phyloP scores from a whole-genome alignment of 2,797 vertebrate genomes.

The Chromis chromis region DNA sequence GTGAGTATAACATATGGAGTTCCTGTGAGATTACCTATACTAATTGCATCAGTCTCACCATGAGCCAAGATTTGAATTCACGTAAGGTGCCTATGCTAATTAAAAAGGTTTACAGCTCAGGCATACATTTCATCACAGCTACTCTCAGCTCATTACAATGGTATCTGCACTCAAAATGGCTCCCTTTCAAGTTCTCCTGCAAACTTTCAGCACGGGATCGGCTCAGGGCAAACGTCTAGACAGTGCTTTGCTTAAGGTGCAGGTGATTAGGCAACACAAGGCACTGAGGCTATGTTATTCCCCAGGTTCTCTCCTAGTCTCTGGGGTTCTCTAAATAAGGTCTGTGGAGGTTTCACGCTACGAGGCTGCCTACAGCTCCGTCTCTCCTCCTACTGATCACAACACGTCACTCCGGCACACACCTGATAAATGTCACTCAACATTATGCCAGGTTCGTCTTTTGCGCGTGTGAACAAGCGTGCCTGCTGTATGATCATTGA shows the following conservation, averaged over 20 bases:
- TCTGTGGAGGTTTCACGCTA: slow-evolving; percentile 51
- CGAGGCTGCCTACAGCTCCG: slow-evolving; percentile 59
- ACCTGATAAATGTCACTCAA: slow-evolving; percentile 56
- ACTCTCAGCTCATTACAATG: slow-evolving; percentile 59
- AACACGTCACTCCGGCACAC: slow-evolving; percentile 57
- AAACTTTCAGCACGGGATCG: slow-evolving; percentile 55
- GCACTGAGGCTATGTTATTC: slow-evolving; percentile 66
- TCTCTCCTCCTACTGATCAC: slow-evolving; percentile 57
- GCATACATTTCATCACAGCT: slow-evolving; percentile 59
- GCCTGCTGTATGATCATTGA: slow-evolving; percentile 19
- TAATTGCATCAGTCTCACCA: slow-evolving; percentile 67
- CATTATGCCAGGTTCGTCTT: slow-evolving; percentile 17
- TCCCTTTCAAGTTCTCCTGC: slow-evolving; percentile 52
- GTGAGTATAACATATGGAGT: slow-evolving; percentile 13
- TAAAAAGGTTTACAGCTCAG: slow-evolving; percentile 54
- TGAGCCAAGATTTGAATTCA: slow-evolving; percentile 53
- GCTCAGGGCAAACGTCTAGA: slow-evolving; percentile 67
- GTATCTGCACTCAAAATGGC: slow-evolving; percentile 41
- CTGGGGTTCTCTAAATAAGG: slow-evolving; percentile 68
- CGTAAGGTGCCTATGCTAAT: slow-evolving; percentile 62
- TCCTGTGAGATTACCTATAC: slow-evolving; percentile 34
- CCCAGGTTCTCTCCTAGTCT: slow-evolving; percentile 48
- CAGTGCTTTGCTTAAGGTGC: slow-evolving; percentile 62
- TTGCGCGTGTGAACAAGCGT: slow-evolving; percentile 1
- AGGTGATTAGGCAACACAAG: slow-evolving; percentile 71